Evolutionary conservation across 23 tunicate species (phyloP).

Genomic region (Halocynthia roretzi): DNA sequence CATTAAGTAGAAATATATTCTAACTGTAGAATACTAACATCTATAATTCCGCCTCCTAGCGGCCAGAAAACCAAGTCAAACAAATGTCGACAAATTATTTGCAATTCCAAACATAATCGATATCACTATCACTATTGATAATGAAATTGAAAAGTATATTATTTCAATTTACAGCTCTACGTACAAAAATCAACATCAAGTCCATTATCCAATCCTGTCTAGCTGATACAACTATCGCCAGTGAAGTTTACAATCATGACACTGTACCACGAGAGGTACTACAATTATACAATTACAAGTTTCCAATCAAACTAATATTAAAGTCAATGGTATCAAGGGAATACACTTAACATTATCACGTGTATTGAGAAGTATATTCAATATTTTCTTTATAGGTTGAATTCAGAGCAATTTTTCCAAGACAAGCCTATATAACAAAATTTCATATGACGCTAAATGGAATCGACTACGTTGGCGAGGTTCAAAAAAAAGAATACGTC

Average conservation of each 20-base stretch:
- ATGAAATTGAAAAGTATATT: background rate
- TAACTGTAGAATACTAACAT: too few relatives aligned
- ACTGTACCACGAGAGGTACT: conserved; percentile 29
- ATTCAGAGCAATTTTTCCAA: conserved; percentile 17
- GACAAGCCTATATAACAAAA: conserved; percentile 17
- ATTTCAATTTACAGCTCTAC: conserved; percentile 19
- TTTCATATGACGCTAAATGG: conserved; percentile 27
- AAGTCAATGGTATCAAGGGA: background rate
- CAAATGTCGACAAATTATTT: too few relatives aligned
- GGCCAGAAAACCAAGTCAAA: too few relatives aligned
- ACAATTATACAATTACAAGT: background rate
- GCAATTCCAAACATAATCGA: too few relatives aligned
- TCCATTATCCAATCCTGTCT: conserved; percentile 26
- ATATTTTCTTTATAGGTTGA: conserved; percentile 14
- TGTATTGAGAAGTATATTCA: background rate
- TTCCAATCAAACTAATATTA: background rate
- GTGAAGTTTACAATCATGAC: conserved; percentile 26
- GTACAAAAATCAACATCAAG: conserved; percentile 21
- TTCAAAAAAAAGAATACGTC: conserved; percentile 20
- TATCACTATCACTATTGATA: too few relatives aligned
- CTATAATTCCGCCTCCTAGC: too few relatives aligned
- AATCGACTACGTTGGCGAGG: conserved; percentile 21
- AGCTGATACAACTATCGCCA: conserved; percentile 26
- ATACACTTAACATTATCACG: background rate
- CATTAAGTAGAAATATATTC: too few relatives aligned